Evolutionary conservation across 1,140 invertebrate species (phyloP).

Genomic region (Rhyacophila brunnea): DNA sequence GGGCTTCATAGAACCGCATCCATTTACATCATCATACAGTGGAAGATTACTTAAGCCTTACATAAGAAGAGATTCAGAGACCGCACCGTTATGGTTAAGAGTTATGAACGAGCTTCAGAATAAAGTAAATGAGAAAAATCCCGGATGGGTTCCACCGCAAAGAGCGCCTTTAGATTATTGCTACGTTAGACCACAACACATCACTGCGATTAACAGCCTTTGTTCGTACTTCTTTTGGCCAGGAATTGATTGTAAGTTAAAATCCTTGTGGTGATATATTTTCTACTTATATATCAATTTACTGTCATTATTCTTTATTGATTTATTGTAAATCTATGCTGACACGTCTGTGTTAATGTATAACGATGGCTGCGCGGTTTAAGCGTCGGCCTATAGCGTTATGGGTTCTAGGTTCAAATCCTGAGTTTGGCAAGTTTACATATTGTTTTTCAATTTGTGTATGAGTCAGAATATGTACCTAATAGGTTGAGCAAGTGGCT

Average conservation of each 20-base stretch:
- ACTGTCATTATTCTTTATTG: too few species aligned
- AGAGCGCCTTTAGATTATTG: conserved; percentile 64
- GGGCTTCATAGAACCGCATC: conserved; percentile 43
- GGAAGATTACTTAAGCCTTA: conserved; percentile 74
- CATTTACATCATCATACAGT: conserved; percentile 62
- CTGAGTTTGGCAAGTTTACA: too few species aligned
- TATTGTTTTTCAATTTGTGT: too few species aligned
- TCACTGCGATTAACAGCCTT: conserved; percentile 81
- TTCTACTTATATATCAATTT: too few species aligned
- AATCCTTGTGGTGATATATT: too few species aligned
- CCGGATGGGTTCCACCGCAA: conserved; percentile 45
- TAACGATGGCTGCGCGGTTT: too few species aligned
- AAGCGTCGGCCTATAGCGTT: too few species aligned
- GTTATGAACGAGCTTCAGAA: conserved; percentile 68
- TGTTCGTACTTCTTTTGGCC: conserved; percentile 87
- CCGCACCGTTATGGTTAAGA: conserved; percentile 66
- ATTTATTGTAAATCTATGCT: too few species aligned
- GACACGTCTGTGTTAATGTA: too few species aligned
- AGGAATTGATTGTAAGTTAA: conserved; percentile 79
- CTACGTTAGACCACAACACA: conserved; percentile 83
- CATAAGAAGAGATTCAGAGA: conserved; percentile 68
- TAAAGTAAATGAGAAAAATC: conserved; percentile 61
- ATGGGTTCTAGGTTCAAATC: too few species aligned
- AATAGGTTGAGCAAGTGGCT: too few species aligned
- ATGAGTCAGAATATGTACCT: too few species aligned